Evolutionary conservation across 2,888 invertebrate genomes (phyloP).

Genomic region (Slavum lentiscoides): DNA sequence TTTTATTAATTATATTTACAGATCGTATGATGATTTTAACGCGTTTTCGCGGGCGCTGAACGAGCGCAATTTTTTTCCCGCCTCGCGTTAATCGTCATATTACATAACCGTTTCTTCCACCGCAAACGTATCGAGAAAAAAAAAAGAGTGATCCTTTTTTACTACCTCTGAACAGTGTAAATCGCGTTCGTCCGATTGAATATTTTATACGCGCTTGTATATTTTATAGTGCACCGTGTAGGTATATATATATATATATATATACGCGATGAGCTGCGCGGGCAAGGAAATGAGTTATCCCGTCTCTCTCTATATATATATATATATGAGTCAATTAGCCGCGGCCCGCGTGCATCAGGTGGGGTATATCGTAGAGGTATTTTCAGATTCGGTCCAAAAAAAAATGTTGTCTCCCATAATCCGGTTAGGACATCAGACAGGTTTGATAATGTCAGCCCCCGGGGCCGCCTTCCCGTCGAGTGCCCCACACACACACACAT

Average conservation of each 20-base stretch:
- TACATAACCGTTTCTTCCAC: too few species aligned
- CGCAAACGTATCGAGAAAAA: too few species aligned
- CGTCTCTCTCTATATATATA: too few species aligned
- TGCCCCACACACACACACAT: slow-evolving; percentile 2
- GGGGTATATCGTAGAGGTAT: slow-evolving; percentile 23
- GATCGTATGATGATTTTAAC: too few species aligned
- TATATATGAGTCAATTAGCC: slow-evolving; percentile 14
- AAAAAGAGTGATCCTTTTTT: neutral
- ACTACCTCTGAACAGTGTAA: slow-evolving; percentile 19
- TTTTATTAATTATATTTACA: slow-evolving; percentile 6
- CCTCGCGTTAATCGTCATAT: too few species aligned
- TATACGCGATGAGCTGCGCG: too few species aligned
- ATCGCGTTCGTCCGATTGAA: slow-evolving; percentile 5
- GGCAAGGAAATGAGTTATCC: slow-evolving; percentile 25
- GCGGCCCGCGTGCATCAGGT: neutral
- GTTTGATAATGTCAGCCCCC: slow-evolving; percentile 52
- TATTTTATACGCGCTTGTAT: neutral
- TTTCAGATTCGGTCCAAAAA: slow-evolving; percentile 42
- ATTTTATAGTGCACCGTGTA: neutral
- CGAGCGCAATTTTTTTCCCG: too few species aligned
- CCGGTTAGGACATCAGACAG: slow-evolving; percentile 52
- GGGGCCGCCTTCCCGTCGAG: slow-evolving; percentile 17
- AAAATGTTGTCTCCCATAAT: slow-evolving; percentile 48
- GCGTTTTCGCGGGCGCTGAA: too few species aligned
- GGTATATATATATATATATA: too few species aligned